phyloP scores from a whole-genome alignment of 2,888 invertebrate genomes.

The Orchesella flavescens region DNA sequence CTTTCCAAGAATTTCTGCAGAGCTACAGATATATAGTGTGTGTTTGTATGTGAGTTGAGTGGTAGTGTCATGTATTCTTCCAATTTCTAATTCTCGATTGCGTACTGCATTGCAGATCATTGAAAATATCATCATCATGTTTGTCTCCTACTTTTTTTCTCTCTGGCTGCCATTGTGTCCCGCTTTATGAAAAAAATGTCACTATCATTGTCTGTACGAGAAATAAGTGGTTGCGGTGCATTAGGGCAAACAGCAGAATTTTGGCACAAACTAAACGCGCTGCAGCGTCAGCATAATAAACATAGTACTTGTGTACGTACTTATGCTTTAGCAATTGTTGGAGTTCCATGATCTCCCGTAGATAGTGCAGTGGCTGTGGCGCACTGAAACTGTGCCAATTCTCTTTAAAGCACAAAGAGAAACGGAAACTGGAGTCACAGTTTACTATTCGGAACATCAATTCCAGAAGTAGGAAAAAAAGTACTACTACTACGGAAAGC shows the following conservation, averaged over 20 bases:
- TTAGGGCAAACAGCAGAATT: constrained; percentile 10
- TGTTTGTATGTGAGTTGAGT: constrained; percentile 2
- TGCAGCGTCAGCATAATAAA: constrained; percentile 20
- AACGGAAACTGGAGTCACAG: constrained; percentile 1
- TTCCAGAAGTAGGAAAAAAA: background rate
- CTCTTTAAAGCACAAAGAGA: constrained; percentile 23
- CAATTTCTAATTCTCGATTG: constrained; percentile 38
- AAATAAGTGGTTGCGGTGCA: constrained; percentile 25
- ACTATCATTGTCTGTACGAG: constrained; percentile 33
- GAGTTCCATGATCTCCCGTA: background rate
- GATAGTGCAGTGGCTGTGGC: constrained; percentile 24
- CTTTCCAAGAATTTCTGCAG: no score
- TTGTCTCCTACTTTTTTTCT: constrained; percentile 25
- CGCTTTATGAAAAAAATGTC: constrained; percentile 35
- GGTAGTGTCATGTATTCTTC: background rate
- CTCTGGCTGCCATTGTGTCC: background rate
- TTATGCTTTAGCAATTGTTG: no score
- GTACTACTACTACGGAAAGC: background rate
- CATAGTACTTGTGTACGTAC: constrained; percentile 17
- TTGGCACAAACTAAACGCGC: constrained; percentile 43
- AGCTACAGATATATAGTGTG: no score
- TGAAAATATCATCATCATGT: constrained; percentile 29
- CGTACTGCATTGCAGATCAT: constrained; percentile 63
- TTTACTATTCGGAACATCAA: background rate
- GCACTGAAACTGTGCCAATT: constrained; percentile 55